phyloP scores from a whole-genome alignment of 37 sponge, comb jelly and placozoan species.

The Haliclona indistincta region DNA sequence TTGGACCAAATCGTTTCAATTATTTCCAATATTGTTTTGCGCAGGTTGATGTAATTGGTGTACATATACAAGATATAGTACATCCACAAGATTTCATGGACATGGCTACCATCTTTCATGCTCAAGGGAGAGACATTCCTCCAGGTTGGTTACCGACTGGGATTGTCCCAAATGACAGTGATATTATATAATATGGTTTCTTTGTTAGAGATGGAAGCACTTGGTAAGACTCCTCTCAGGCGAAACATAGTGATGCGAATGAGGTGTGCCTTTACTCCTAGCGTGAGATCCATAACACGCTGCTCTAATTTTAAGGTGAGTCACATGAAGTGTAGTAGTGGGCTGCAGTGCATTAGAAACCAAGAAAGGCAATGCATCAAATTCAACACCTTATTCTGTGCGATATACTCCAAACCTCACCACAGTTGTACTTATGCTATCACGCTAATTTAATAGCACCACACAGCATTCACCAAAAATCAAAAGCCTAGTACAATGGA shows the following conservation, averaged over 20 bases:
- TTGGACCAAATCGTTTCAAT: neutral
- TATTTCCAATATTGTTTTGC: neutral
- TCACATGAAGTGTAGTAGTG: too few relatives aligned
- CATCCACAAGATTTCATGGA: constrained; percentile 77
- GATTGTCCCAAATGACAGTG: too few relatives aligned
- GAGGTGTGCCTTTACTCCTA: constrained; percentile 79
- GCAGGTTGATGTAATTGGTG: constrained; percentile 78
- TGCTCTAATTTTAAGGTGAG: constrained; percentile 86
- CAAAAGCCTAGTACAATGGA: too few relatives aligned
- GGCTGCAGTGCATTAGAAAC: too few relatives aligned
- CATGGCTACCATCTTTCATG: constrained; percentile 47
- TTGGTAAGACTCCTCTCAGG: constrained; percentile 24
- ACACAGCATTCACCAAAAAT: too few relatives aligned
- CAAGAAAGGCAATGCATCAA: too few relatives aligned
- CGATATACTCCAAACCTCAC: too few relatives aligned
- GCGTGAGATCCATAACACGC: constrained; percentile 68
- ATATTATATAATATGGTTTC: too few relatives aligned
- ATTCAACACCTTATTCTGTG: too few relatives aligned
- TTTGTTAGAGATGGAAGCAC: constrained; percentile 14
- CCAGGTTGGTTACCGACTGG: constrained; percentile 67
- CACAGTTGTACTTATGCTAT: too few relatives aligned
- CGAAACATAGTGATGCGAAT: constrained; percentile 75
- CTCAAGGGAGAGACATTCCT: constrained; percentile 45
- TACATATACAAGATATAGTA: constrained; percentile 59
- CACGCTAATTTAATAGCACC: too few relatives aligned